Evolutionary conservation across 2,113 vertebrate species (phyloP), one percentile per base, ranked within the genome.

Genomic region (Rhinichthys klamathensis): DNA sequence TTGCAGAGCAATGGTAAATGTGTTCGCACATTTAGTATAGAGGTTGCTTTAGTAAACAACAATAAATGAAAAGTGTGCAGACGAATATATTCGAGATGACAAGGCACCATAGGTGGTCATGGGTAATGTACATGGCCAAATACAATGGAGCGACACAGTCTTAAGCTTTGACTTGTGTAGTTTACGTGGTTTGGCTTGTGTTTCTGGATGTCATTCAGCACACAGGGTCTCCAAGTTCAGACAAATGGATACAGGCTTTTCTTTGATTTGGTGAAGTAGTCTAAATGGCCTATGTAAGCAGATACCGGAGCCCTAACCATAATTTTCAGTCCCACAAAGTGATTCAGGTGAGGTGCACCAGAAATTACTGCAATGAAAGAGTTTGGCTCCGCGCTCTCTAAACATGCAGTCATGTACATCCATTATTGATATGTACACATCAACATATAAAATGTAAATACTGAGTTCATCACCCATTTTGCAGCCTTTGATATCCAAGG

Each of bases 371-470:
- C 70, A 84, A 76, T 27, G 32, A 84, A 67, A 84, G 73, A 41
- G 46, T 69, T 78, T 38, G 60, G n/a, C 32, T 49, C 60, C 32
- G 7, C 41, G 4, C 32, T 63, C 41, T 76, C 13, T 76, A 76
- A 76, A 84, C 73, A 77, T 25, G 35, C 44, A 32, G 58, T 77
- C 11, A 51, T 67, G 61, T 69, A 69, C 41, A 16, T 75, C 54
- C n/a, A 75, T 54, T 54, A 77, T 32, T 67, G 60, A 78, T 18
- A 67, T 56, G 56, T 79, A 79, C 76, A 84, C 7, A 78, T 84
- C 73, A 27, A 77, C 21, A 70, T 78, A 30, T 16, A 56, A 63
- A 78, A 72, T 18, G 35, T 86, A 86, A 85, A 88, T 82, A 85
- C 18, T 73, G 65, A 75, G 63, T 83, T 83, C 44, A 84, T 81